Base-by-base conservation (phyloP, 37 sponge, comb jelly and placozoan genomes). In the Dysidea cf. avara region DNA sequence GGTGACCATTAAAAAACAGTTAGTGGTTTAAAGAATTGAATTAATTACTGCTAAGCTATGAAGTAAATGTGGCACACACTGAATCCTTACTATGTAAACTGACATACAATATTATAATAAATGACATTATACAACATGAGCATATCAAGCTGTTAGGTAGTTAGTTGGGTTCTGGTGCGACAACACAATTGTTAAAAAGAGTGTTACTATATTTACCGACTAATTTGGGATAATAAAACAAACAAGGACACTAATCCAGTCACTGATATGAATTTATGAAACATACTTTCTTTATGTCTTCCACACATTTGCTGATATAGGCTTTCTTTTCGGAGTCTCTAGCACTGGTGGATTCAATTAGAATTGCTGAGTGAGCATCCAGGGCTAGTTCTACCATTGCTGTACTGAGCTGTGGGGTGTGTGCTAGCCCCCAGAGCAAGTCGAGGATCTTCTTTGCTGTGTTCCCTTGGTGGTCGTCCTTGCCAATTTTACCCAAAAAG, bases 331-430 rank as follows among this genome's bases (percentile, higher is more conserved):
- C 78, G 29, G 69, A 39, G 36, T 89, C 86, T 68, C 86, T 88
- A 55, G 78, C 75, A 75, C 75, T 66, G 77, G 58, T 76, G 64
- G 94, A 93, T 55, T 88, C 89, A 6, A 81, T 77, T 17, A 93
- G 79, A 39, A 93, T 85, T 14, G 86, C 73, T 47, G 75, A 67
- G 73, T 93, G 94, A 9, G 86, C 64, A 11, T 88, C 83, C 62
- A 93, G 68, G 1, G 94, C 94, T 30, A 92, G 79, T 36, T 93
- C 86, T 17, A 90, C 81, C 89, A 93, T 93, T 72, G 77, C 94
- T 2, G 72, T 55, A 34, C 85, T 76, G 40, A 89, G 72, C 69
- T 81, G 81, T 24, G 82, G 90, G 20, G 82, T 64, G 73, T 93
- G 94, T 1, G 94, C 85, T 56, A 93, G 75, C 32, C 53, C 39